Evolutionary conservation across 2,113 vertebrate genomes (phyloP), one percentile per base, ranked within the genome.

Genomic region (Murina feae): DNA sequence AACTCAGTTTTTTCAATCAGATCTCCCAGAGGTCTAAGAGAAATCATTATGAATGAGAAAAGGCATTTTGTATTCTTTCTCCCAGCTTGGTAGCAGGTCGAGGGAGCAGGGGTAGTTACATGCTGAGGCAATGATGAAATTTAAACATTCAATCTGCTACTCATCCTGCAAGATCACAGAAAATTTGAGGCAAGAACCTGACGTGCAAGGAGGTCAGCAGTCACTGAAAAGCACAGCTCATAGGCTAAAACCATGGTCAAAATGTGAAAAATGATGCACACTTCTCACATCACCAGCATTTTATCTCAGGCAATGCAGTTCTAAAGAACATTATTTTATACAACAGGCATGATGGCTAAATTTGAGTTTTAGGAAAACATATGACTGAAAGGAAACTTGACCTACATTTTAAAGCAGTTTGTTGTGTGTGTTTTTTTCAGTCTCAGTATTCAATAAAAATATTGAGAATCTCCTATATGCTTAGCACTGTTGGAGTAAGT

Each of bases 1-100:
- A 86, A 93, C 88, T 94, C 63, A 9, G 74, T 82, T 92, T 96
- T 96, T 97, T 95, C 93, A 86, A 89, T 96, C 93, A 92, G 92
- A 79, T 96, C 85, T 95, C 90, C 37, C 95, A 63, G 95, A 95
- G 66, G 92, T 89, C 90, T 84, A 86, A 89, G 53, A 82, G 78
- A 37, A 66, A 92, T 94, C 95, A 91, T 72, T 96, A 93, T 35
- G 88, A 94, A 95, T 93, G 82, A 96, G 94, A 93, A 94, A 82
- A 80, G 28, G 71, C 23, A 80, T 89, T 96, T 86, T 53, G 79
- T 89, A 95, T 96, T 96, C 92, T 92, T 68, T 69, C 42, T 68
- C 74, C 42, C 69, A 51, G 49, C 30, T 91, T 84, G 37, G 85
- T 32, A 5, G 63, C 47, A 74, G 79, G 37, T 32, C 69, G 65